Conservation (phyloP, 2,888 invertebrate species). For the Sminthurinus aureus region DNA sequence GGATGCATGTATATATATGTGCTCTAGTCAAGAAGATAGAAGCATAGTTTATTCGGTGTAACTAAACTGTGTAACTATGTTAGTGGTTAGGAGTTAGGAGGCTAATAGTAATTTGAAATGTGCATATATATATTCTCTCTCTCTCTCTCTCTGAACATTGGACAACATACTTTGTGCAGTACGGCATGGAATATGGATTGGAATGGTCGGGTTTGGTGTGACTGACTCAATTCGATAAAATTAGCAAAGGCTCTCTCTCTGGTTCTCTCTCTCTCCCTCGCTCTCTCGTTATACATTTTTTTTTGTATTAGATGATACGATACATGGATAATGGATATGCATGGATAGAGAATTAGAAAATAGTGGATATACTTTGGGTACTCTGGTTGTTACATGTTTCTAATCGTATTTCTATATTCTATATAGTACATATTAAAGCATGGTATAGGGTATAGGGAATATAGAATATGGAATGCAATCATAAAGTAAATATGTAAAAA, state of each 20-base stretch:
- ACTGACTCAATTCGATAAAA: slow-evolving; percentile 39
- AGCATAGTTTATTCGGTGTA: slow-evolving; percentile 18
- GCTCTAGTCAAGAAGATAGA: background rate
- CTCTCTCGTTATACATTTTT: too few relatives aligned
- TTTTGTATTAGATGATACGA: too few relatives aligned
- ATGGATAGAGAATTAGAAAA: too few relatives aligned
- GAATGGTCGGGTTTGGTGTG: slow-evolving; percentile 9
- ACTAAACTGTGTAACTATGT: slow-evolving; percentile 17
- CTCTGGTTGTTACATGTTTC: too few relatives aligned
- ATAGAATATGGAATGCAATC: too few relatives aligned
- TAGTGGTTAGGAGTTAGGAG: slow-evolving; percentile 5
- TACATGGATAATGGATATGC: too few relatives aligned
- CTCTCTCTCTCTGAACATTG: background rate
- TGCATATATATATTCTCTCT: background rate
- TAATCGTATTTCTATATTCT: too few relatives aligned
- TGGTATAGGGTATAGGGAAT: too few relatives aligned
- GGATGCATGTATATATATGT: too few relatives aligned
- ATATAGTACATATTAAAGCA: too few relatives aligned
- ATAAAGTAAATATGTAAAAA: background rate
- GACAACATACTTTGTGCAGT: background rate
- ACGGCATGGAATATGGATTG: slow-evolving; percentile 4
- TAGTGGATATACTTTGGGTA: too few relatives aligned
- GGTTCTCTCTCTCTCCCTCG: background rate
- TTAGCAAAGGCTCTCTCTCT: slow-evolving; percentile 22
- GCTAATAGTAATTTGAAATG: background rate